Evolutionary conservation across 1,140 invertebrate genomes (phyloP), one percentile per base, ranked within the genome.

Genomic region (Drosophila dunni): DNA sequence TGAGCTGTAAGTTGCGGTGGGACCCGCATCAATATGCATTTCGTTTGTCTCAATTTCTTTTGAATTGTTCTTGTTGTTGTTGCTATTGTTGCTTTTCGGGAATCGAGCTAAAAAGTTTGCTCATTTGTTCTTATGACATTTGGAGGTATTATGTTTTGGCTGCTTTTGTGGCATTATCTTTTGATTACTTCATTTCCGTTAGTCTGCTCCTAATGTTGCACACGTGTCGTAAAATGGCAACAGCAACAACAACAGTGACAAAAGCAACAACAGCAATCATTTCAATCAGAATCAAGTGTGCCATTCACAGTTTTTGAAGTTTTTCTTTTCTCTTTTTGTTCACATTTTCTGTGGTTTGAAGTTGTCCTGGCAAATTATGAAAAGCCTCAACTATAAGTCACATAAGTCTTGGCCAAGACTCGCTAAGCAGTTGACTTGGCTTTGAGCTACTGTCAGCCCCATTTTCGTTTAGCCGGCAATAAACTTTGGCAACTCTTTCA

Each of bases 401-500:
- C 57, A 61, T 62, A 63, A 69, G 71, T 46, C 44, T 66, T 64
- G 61, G 67, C 61, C 60, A 70, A 74, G 57, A 42, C 48, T 58
- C 40, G 63, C 44, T 42, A 38, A 48, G 50, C 58, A 66, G 44
- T 46, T 72, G 65, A 74, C 62, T 63, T 15, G 20, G 2, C 38
- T 70, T 51, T 66, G 38, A 46, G 63, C 24, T 51, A 50, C 29
- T 64, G 46, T 74, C 44, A 38, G 73, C 34, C 33, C 54, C 64
- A 51, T 85, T 81, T 86, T 77, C 79, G 83, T 83, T 86, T 86
- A 83, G 83, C 76, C 69, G 63, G 79, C 83, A 83, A 86, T 83
- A 79, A 83, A 88, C 79, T 88, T 88, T 83, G 79, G 84, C 79
- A 88, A 88, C 84, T 88, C 83, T 88, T 88, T 88, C 84, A 83